Base-by-base conservation (phyloP, 2,888 invertebrate species). In the Machimus rusticus region DNA sequence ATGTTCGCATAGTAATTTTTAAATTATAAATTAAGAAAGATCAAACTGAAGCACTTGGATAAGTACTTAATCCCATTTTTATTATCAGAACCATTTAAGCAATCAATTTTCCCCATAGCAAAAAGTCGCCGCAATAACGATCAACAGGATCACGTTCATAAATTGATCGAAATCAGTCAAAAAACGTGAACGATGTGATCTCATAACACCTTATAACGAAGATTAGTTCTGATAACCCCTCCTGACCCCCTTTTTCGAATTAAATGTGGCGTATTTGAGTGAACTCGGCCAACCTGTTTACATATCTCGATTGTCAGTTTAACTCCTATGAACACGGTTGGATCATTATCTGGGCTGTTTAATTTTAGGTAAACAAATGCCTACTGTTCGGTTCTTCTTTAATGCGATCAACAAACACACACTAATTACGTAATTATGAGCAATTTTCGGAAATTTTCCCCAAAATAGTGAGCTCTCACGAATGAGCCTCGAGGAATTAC, bases 391-490 rank as follows among this genome's bases (percentile, higher is more conserved):
- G 23, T 1, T 14, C 39, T 78, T 43, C 46, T 78, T 78, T 55
- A 81, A 81, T 81, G 55, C 28, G 51, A 81, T 81, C 51, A 81
- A 81, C 81, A 81, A 81, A 81, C 66, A 55, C 55, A 31, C 28
- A 81, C 55, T 81, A 51, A 81, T 81, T 81, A 81, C 34, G 55
- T 81, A 81, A 81, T 81, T 81, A 81, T 34, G 16, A 81, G 51
- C 55, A 81, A 81, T 81, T 81, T 81, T 55, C 43, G 31, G 12
- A 51, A 81, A 81, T 81, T 81, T 34, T 81, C 23, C 31, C 55
- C 28, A 51, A 81, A 81, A 81, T 34, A 81, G 51, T 81, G 46
- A 19, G 51, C 81, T 12, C 23, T 81, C 81, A 81, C 81, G 81
- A 51, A 81, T 31, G 31, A 12, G 23, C 28, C 66, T 8, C 66